These are phyloP conservation scores for Triplophysa rosa DNA, from an alignment of 2,113 vertebrate genomes.

Conservation along the genomic window DNA sequence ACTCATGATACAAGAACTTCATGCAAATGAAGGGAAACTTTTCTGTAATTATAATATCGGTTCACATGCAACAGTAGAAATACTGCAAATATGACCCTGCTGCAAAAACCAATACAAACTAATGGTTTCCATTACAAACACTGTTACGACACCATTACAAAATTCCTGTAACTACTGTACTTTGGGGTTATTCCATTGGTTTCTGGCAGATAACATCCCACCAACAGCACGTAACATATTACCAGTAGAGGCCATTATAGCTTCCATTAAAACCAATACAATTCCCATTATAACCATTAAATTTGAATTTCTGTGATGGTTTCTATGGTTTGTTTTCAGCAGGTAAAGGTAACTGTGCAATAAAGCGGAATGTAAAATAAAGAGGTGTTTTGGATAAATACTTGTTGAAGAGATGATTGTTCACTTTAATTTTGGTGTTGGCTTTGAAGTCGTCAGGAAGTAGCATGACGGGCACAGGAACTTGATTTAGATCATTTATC, in stretches of 20 bases:
- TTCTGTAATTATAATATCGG: not conserved
- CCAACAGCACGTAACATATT: no score
- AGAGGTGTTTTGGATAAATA: conserved; percentile 58
- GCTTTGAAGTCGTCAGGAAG: conserved; percentile 95
- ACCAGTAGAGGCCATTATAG: no score
- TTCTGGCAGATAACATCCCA: no score
- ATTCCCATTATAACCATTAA: no score
- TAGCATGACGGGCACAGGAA: conserved; percentile 91
- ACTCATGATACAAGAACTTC: not conserved
- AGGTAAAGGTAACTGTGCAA: not conserved
- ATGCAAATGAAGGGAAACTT: not conserved
- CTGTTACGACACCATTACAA: no score
- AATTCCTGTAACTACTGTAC: no score
- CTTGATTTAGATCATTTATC: conserved; percentile 92
- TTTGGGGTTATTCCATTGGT: no score
- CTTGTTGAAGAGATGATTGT: conserved; percentile 96
- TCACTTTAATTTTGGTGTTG: conserved; percentile 94
- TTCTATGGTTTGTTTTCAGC: no score
- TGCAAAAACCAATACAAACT: not conserved
- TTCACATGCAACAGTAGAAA: not conserved
- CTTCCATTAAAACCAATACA: no score
- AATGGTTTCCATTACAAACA: no score
- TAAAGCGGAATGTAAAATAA: not conserved
- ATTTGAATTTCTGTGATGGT: no score
- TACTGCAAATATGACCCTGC: not conserved